These are phyloP conservation scores for Lasioglossum oenotherae DNA, from an alignment of 2,888 invertebrate species.

Conservation along the genomic window DNA sequence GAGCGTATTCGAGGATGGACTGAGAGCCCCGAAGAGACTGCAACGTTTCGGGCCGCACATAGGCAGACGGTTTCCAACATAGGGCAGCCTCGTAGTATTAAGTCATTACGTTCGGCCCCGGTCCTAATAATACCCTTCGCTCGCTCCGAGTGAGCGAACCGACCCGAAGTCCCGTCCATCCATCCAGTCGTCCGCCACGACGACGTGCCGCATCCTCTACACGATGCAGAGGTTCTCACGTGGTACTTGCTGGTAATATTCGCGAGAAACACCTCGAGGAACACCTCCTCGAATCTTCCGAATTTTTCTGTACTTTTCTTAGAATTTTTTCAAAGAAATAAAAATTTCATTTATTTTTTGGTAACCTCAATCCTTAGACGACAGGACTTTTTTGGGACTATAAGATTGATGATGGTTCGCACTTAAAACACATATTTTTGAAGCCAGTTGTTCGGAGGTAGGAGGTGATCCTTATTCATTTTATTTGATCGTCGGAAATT, in stretches of 20 bases:
- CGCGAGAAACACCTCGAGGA: background rate
- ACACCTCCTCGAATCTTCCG: background rate
- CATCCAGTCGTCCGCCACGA: slow-evolving; percentile 66
- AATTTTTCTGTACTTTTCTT: background rate
- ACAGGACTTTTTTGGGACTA: background rate
- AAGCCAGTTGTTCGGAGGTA: too few species aligned
- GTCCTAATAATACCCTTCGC: slow-evolving; percentile 80
- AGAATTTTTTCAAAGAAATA: background rate
- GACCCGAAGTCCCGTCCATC: slow-evolving; percentile 72
- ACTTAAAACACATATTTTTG: too few species aligned
- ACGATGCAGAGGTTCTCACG: slow-evolving; percentile 71
- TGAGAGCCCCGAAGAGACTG: slow-evolving; percentile 58
- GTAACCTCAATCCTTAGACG: background rate
- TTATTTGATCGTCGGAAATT: too few species aligned
- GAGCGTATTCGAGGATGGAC: background rate
- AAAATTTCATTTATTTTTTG: background rate
- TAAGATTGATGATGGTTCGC: too few species aligned
- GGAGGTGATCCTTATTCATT: too few species aligned
- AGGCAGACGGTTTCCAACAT: slow-evolving; percentile 72
- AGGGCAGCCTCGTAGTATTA: slow-evolving; percentile 78
- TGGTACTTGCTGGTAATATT: background rate
- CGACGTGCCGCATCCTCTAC: slow-evolving; percentile 71
- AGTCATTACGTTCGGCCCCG: slow-evolving; percentile 79
- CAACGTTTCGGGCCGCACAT: slow-evolving; percentile 53
- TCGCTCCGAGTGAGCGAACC: slow-evolving; percentile 68